These are phyloP conservation scores for Spizella passerina DNA, from an alignment of 2,797 vertebrate genomes.

Conservation along the genomic window DNA sequence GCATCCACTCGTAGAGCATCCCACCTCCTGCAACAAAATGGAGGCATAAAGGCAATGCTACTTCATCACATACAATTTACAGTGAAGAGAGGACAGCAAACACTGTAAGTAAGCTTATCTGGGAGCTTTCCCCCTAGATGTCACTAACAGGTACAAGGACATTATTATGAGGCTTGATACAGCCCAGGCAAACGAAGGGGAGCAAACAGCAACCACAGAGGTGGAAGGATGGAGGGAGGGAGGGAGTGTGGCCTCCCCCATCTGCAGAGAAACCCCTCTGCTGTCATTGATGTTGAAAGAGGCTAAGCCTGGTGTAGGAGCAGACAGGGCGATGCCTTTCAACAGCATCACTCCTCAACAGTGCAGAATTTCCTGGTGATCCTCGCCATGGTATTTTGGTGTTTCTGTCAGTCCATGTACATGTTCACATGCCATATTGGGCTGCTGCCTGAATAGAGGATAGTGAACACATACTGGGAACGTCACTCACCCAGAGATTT, in stretches of 20 bases:
- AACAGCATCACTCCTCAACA: background rate
- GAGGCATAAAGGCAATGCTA: background rate
- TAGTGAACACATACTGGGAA: background rate
- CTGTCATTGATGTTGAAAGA: background rate
- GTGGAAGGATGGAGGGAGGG: background rate
- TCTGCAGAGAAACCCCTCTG: background rate
- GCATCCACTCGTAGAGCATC: conserved; percentile 37
- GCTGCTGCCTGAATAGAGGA: background rate
- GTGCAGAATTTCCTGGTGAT: conserved; percentile 12
- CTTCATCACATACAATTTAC: background rate
- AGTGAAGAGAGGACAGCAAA: background rate
- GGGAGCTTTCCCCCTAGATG: background rate
- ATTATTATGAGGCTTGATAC: background rate
- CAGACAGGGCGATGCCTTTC: background rate
- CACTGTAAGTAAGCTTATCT: background rate
- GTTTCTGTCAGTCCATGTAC: conserved; percentile 10
- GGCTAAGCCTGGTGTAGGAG: background rate
- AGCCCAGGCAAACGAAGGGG: background rate
- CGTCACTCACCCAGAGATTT: background rate
- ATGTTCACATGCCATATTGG: background rate
- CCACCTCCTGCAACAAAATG: conserved; percentile 54
- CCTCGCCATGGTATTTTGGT: background rate
- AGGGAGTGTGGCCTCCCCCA: background rate
- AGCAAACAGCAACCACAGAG: background rate
- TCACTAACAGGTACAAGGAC: background rate